Conservation (phyloP, 2,888 invertebrate species). For the Pteria penguin region DNA sequence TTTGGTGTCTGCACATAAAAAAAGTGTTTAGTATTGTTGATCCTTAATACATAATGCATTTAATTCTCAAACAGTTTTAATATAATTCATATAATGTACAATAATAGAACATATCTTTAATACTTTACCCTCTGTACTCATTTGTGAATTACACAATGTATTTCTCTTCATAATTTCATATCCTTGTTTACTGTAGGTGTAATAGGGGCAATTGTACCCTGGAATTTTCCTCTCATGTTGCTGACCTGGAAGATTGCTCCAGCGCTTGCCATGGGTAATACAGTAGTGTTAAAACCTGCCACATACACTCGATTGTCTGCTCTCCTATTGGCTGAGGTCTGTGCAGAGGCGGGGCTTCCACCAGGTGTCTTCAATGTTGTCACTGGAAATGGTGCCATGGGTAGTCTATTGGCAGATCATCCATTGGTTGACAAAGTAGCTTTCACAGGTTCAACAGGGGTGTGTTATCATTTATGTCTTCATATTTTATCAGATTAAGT, state of each 20-base stretch:
- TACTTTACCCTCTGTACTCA: too few relatives aligned
- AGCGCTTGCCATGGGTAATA: conserved; percentile 82
- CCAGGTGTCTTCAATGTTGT: conserved; percentile 81
- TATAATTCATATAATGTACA: too few relatives aligned
- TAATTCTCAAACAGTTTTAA: too few relatives aligned
- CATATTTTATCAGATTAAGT: too few relatives aligned
- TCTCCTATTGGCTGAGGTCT: conserved; percentile 81
- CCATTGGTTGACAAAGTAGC: conserved; percentile 79
- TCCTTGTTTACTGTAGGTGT: conserved; percentile 79
- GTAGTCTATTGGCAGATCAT: conserved; percentile 76
- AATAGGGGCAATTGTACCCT: conserved; percentile 80
- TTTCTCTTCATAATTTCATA: too few relatives aligned
- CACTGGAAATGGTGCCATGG: conserved; percentile 78
- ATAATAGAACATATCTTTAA: too few relatives aligned
- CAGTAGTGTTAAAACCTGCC: conserved; percentile 81
- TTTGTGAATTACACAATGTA: too few relatives aligned
- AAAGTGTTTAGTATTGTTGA: too few relatives aligned
- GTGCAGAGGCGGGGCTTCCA: conserved; percentile 81
- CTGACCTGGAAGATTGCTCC: conserved; percentile 82
- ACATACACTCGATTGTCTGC: conserved; percentile 80
- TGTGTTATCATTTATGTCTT: too few relatives aligned
- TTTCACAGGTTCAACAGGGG: conserved; percentile 80
- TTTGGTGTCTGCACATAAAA: too few relatives aligned
- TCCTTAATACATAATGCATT: too few relatives aligned
- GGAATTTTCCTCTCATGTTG: conserved; percentile 81